Base-by-base conservation (phyloP, 2,797 vertebrate genomes). In the Gymnoscopelus microlampas region DNA sequence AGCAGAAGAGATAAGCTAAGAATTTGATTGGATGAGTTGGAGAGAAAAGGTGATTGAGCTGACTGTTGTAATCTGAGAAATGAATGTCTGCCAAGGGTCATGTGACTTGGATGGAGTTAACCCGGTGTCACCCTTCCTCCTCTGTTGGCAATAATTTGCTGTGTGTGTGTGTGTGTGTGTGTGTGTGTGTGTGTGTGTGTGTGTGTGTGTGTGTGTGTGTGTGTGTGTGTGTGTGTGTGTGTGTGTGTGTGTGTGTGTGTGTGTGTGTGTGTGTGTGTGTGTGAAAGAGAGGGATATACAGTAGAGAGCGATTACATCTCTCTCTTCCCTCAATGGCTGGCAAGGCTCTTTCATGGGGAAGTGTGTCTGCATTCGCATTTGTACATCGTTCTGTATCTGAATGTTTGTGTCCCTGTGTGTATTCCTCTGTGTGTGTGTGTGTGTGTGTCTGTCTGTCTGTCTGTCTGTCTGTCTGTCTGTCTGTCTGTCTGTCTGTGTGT, bases 31-130 rank as follows among this genome's bases (percentile, higher is more conserved):
- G 66, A 32, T 51, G 47, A 50, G 55, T 63, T 54, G 49, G 29
- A 23, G 12, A 29, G 47, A 13, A 12, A 26, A 24, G 53, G 39
- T 15, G 13, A 53, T 63, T 29, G 53, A 19, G 19, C 51, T 39
- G 47, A 26, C 59, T 53, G 60, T 35, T 60, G 24, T 50, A 39
- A 26, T 60, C 62, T 65, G 54, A 19, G 49, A 54, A 71, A 23
- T 57, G 24, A 57, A 23, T 55, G n/a, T 15, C 23, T 35, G 24
- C 55, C 26, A 54, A 24, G 10, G 57, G n/a, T 23, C 24, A 10
- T 15, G 60, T 15, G 44, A 70, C 63, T 56, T 53, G 71, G 39
- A 50, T 66, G 35, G 29, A 69, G 48, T 73, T 61, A 69, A 53
- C 35, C 66, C 35, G 57, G 7, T 50, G 26, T 59, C 44, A 56